Conservation (phyloP, 2,113 vertebrate species). For the Machaerirhynchus nigripectus region DNA sequence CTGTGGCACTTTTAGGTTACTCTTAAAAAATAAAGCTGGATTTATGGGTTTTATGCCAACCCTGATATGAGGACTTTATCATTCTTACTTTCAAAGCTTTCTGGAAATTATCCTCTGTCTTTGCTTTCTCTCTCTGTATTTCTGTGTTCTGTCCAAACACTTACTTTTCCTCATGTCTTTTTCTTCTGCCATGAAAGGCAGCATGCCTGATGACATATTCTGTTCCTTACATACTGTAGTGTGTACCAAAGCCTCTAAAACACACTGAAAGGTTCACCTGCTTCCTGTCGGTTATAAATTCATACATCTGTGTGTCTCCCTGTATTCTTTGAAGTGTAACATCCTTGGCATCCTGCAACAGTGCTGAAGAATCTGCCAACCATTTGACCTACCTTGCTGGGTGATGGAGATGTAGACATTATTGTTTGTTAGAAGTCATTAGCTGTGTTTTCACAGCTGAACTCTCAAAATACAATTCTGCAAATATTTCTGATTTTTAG, state of each 20-base stretch:
- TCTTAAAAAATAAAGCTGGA: background rate
- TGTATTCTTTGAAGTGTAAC: background rate
- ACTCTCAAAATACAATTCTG: background rate
- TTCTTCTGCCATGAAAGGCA: background rate
- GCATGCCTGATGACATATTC: background rate
- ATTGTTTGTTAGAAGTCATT: background rate
- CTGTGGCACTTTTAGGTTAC: background rate
- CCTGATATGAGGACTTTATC: background rate
- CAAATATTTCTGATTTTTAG: background rate
- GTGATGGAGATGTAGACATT: background rate
- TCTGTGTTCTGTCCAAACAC: background rate
- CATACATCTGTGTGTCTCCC: fast-evolving
- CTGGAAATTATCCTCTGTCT: background rate
- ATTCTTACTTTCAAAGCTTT: background rate
- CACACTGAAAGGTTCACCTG: background rate
- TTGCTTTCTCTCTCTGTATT: background rate
- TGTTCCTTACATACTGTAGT: background rate
- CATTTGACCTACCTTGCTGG: background rate
- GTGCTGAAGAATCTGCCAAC: background rate
- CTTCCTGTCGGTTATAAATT: background rate
- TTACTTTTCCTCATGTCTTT: background rate
- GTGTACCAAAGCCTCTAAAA: background rate
- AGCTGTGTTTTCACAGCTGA: background rate
- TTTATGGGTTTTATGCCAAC: background rate
- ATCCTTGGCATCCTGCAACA: background rate